These are phyloP conservation scores for Palythoa heliodiscus DNA, from an alignment of 92 coral and sea anemone genomes.

Conservation along the genomic window DNA sequence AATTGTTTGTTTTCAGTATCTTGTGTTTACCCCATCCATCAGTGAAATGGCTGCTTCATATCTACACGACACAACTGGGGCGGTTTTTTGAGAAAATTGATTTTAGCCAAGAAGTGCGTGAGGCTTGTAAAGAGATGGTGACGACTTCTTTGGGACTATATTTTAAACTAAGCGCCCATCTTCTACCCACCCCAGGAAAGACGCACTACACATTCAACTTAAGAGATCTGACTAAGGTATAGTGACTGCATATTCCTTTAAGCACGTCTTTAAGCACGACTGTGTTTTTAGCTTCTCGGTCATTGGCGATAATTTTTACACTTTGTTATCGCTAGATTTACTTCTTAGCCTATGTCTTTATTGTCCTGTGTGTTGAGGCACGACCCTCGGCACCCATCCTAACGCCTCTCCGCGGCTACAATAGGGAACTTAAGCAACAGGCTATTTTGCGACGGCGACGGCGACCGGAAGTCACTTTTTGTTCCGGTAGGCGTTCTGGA, in stretches of 20 bases:
- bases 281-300: too few relatives aligned
- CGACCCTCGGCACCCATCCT: too few relatives aligned
- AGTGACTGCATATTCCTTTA: background rate
- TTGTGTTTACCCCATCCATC: conserved; percentile 88
- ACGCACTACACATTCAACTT: conserved; percentile 93
- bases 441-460: too few relatives aligned
- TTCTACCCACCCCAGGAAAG: conserved; percentile 95
- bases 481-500: too few relatives aligned
- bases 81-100: conserved; percentile 89
- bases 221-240: conserved; percentile 88
- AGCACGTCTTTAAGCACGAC: too few relatives aligned
- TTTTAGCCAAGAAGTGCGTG: conserved; percentile 86
- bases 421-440: too few relatives aligned
- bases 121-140: conserved; percentile 74
- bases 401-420: too few relatives aligned
- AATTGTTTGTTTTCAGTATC: conserved; percentile 53
- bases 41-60: conserved; percentile 84
- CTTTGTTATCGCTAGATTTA: too few relatives aligned
- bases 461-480: too few relatives aligned
- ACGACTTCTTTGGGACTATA: conserved; percentile 73
- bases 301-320: too few relatives aligned
- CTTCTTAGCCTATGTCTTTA: too few relatives aligned
- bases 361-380: too few relatives aligned
- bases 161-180: conserved; percentile 71
- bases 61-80: conserved; percentile 91